Base-by-base conservation (phyloP, 2,797 vertebrate genomes). In the Gymnopithys bicolor region DNA sequence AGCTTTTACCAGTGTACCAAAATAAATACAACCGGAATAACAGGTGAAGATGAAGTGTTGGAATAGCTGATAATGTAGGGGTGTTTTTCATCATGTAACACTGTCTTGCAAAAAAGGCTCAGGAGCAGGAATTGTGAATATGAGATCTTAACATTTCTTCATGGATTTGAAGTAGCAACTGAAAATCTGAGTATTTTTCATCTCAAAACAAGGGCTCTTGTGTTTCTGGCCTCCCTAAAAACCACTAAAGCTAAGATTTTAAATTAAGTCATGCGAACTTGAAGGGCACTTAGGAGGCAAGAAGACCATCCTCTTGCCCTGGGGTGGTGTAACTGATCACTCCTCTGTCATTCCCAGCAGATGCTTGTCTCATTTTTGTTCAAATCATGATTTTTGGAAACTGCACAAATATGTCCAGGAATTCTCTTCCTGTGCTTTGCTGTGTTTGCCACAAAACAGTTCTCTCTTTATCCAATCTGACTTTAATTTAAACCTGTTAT, bases 201-300 rank as follows among this genome's bases (percentile, higher is more conserved):
- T 66, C 39, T 78, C 76, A 48, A 33, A 89, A 91, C 55, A 49
- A 86, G 69, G 4, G 0, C 15, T 58, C 9, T 88, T 1, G 0
- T 18, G 4, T 75, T 92, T 86, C 76, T 84, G 52, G 21, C 18
- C 67, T 90, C 63, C 59, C 51, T 74, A 73, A 70, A 88, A 94
- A 75, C 75, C 2, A 9, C 62, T 82, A 69, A 75, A 87, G 21
- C 67, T 70, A 33, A 66, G 76, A 78, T 75, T 92, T 95, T 66
- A 88, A 84, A 80, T 79, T 75, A 89, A 92, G 60, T 73, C 62
- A 73, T 74, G 76, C 82, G 76, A 91, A 89, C 63, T 43, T 81
- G 79, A 94, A 91, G 64, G 58, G 76, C 66, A 88, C 66, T 81
- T 71, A 75, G 73, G 74, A 94, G 70, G 48, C 83, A 90, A 67